Conservation (phyloP, 2,113 vertebrate genomes). For the Pachycephala philippinensis region DNA sequence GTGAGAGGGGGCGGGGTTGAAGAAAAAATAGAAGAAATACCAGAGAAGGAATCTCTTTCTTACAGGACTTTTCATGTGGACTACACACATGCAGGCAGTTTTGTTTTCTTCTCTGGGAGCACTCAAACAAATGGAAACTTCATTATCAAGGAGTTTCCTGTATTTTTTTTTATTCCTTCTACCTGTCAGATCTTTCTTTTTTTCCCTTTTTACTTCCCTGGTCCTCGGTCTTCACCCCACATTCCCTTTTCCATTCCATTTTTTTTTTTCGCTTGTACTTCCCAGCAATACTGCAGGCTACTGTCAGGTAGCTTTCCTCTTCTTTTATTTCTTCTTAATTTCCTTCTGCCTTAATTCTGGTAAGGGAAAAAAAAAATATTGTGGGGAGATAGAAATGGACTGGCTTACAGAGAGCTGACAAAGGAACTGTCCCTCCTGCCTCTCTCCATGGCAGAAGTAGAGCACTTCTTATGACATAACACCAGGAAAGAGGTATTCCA, state of each 20-base stretch:
- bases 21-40: not conserved
- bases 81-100: not conserved
- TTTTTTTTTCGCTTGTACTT: not conserved
- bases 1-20: not conserved
- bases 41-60: not conserved
- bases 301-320: not conserved
- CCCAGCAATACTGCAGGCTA: not conserved
- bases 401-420: not conserved
- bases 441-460: not conserved
- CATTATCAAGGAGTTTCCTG: not conserved
- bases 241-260: not conserved
- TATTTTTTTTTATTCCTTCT: not conserved
- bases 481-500: not conserved
- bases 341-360: not conserved
- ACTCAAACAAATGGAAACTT: not conserved
- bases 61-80: not conserved
- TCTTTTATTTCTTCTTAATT: not conserved
- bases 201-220: not conserved
- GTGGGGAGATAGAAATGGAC: not conserved
- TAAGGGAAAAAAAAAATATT: not conserved
- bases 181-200: not conserved
- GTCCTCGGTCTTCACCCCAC: rapidly evolving
- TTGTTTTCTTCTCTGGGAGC: not conserved
- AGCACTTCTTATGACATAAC: not conserved
- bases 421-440: not conserved